These are phyloP conservation scores for Ametastegia equiseti DNA, from an alignment of 2,888 invertebrate genomes.

Conservation along the genomic window DNA sequence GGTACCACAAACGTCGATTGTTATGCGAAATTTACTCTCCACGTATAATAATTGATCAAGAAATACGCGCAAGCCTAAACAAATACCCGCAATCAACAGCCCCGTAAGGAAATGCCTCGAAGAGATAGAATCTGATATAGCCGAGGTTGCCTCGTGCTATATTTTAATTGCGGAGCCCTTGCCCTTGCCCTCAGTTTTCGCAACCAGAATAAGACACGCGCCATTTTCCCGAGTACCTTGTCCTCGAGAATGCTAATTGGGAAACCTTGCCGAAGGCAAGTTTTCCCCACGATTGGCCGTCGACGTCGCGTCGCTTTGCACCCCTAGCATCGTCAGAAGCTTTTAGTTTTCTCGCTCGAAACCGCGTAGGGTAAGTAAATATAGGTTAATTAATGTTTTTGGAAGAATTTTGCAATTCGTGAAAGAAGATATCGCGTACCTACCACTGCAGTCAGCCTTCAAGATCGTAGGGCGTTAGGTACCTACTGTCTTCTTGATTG, in stretches of 20 bases:
- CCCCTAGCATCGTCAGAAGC: too few species aligned
- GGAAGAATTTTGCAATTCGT: not conserved
- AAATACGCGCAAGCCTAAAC: not conserved
- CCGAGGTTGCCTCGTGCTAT: not conserved
- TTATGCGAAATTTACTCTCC: too few species aligned
- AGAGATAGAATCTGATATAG: too few species aligned
- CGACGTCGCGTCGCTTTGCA: too few species aligned
- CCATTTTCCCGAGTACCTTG: slow-evolving; percentile 11
- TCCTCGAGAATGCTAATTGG: slow-evolving; percentile 40
- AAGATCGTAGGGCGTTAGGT: not conserved
- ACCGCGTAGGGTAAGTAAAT: not conserved
- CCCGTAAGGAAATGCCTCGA: not conserved
- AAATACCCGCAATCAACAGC: not conserved
- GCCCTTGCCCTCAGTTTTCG: too few species aligned
- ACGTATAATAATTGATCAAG: too few species aligned
- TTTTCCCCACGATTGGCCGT: not conserved
- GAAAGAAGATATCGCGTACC: not conserved
- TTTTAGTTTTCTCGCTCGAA: not conserved
- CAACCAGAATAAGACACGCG: slow-evolving; percentile 32
- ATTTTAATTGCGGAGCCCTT: slow-evolving; percentile 9
- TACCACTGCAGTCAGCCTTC: not conserved
- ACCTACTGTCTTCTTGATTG: too few species aligned
- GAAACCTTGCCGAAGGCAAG: slow-evolving; percentile 40
- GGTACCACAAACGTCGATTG: too few species aligned
- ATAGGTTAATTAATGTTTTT: not conserved